Evolutionary conservation across 2,888 invertebrate species (phyloP).

Genomic region (Tipula lateralis): DNA sequence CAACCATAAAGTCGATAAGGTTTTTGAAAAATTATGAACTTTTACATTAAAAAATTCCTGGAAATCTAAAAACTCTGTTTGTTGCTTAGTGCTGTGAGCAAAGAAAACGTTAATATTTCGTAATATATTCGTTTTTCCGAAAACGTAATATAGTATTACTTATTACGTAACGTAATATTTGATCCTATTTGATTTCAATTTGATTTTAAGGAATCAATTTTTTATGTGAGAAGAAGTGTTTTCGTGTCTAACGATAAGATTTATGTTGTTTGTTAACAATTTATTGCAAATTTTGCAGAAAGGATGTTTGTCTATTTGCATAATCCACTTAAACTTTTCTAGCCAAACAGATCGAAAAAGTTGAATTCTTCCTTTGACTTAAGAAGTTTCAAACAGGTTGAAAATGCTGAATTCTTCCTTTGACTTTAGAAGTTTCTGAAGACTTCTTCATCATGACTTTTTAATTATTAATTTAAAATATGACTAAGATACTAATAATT

Average conservation of each 20-base stretch:
- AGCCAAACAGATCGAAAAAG: not conserved
- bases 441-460: not conserved
- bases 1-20: slow-evolving; percentile 40
- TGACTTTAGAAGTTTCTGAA: not conserved
- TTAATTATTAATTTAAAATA: not conserved
- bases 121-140: too few relatives aligned
- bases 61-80: slow-evolving; percentile 37
- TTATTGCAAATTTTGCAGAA: not conserved
- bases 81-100: slow-evolving; percentile 32
- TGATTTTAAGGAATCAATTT: not conserved
- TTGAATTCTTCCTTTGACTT: too few relatives aligned
- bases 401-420: too few relatives aligned
- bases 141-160: too few relatives aligned
- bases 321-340: not conserved
- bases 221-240: not conserved
- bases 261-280: not conserved
- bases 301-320: not conserved
- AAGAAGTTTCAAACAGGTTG: not conserved
- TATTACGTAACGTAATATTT: too few relatives aligned
- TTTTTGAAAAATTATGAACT: slow-evolving; percentile 39
- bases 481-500: too few relatives aligned
- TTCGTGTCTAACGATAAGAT: not conserved
- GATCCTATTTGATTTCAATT: not conserved
- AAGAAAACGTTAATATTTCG: slow-evolving; percentile 38
- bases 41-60: slow-evolving; percentile 38